Evolutionary conservation across 1,140 invertebrate species (phyloP).

Genomic region (Camponotus floridanus): DNA sequence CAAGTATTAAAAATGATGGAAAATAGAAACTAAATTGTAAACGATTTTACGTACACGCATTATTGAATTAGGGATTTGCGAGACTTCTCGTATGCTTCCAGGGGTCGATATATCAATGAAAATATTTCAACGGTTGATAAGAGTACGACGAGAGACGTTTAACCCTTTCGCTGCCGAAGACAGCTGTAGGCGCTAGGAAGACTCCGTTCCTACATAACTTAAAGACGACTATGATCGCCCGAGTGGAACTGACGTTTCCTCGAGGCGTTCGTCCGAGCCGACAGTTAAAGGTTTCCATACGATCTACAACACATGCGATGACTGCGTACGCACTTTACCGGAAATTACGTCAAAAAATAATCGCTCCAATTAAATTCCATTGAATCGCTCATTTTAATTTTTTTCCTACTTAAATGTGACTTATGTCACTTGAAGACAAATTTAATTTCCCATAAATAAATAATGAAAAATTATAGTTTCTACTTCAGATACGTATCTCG

Average conservation of each 20-base stretch:
- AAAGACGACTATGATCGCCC: constrained; percentile 46
- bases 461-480: neutral
- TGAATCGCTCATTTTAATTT: neutral
- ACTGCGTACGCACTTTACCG: constrained; percentile 28
- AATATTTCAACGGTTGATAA: constrained; percentile 52
- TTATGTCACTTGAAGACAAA: neutral
- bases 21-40: constrained; percentile 12
- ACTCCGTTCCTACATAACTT: constrained; percentile 46
- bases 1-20: neutral
- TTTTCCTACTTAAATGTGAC: neutral
- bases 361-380: constrained; percentile 18
- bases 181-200: constrained; percentile 25
- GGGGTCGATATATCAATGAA: constrained; percentile 38
- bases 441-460: neutral
- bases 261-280: constrained; percentile 44
- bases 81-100: neutral
- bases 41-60: neutral
- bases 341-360: constrained; percentile 38
- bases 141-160: constrained; percentile 37
- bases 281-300: constrained; percentile 37
- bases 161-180: constrained; percentile 39
- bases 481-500: neutral
- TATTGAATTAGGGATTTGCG: constrained; percentile 46
- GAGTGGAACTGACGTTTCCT: constrained; percentile 57
- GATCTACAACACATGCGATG: constrained; percentile 31